Base-by-base conservation (phyloP, 2,888 invertebrate genomes). In the Tenthredo scrophulariae region DNA sequence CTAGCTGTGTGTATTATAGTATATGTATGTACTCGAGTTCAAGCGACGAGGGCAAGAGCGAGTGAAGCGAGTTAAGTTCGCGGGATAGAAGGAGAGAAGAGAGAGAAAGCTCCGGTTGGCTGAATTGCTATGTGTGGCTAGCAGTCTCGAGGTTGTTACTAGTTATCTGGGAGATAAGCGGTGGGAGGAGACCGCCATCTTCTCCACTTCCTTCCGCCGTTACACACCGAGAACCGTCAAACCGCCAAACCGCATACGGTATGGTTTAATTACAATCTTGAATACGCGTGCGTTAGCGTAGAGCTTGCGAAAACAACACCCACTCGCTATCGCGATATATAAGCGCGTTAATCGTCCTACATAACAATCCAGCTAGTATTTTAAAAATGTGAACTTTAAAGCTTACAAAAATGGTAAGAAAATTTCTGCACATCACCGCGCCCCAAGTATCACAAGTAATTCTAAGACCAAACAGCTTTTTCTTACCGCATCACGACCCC, bases 141-240 rank as follows among this genome's bases (percentile, higher is more conserved):
- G 58, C 74, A 50, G 40, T 29, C 75, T 43, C 37, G 43, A 22
- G 33, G 84, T 67, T 67, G 84, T 84, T 84, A 79, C 77, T 46
- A 84, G 85, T 86, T 87, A 87, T 87, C 87, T 87, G 72, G 72
- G 84, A 86, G 87, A 87, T 87, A 87, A 86, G 83, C 84, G 84
- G 84, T 72, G 84, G 75, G 70, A 70, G 54, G 62, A 83, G 86
- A 87, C 86, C 87, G 87, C 87, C 87, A 87, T 87, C 86, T 87
- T 87, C 83, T 85, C 87, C 86, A 87, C 87, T 87, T 87, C 87
- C 87, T 87, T 87, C 87, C 87, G 87, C 86, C 85, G 72, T 74
- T 43, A 43, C 22, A 33, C 29, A 2, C 54, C 77, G 54, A 54
- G 54, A 77, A 77, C 18, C 62, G 65, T 65, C 22, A 54, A 62